These are phyloP conservation scores for Sebastes cheni DNA, from an alignment of 2,797 vertebrate genomes.

Conservation along the genomic window DNA sequence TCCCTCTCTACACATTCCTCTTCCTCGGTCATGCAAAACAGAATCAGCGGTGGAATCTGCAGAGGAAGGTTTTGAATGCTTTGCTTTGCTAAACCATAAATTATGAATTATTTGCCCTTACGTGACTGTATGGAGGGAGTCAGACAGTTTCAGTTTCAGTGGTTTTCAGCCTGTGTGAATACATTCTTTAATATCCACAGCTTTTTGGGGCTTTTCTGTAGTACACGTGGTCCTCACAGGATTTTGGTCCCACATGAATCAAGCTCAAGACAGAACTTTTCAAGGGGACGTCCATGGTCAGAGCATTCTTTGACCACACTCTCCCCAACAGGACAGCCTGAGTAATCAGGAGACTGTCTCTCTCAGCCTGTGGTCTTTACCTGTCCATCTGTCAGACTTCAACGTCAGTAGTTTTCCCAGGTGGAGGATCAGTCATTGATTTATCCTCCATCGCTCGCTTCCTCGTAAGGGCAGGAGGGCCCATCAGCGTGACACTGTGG, in stretches of 20 bases:
- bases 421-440: slow-evolving; percentile 14
- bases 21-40: not conserved
- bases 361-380: slow-evolving; percentile 19
- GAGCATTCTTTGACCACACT: not conserved
- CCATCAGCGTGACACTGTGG: slow-evolving; percentile 18
- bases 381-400: slow-evolving; percentile 13
- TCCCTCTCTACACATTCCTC: not conserved
- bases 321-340: not conserved
- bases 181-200: not conserved
- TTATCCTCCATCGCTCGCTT: not conserved
- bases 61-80: not conserved
- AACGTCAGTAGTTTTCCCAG: slow-evolving; percentile 40
- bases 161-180: not conserved
- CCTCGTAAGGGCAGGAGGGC: not conserved
- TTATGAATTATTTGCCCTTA: not conserved
- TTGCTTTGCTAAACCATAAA: slow-evolving; percentile 10
- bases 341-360: not conserved
- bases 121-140: not conserved
- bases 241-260: not conserved
- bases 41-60: not conserved
- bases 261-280: not conserved
- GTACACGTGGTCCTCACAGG: not conserved
- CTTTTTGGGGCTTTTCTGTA: not conserved
- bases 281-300: not conserved
- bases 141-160: not conserved